Conservation (phyloP, 2,888 invertebrate species). For the Trachelus iudaicus region DNA sequence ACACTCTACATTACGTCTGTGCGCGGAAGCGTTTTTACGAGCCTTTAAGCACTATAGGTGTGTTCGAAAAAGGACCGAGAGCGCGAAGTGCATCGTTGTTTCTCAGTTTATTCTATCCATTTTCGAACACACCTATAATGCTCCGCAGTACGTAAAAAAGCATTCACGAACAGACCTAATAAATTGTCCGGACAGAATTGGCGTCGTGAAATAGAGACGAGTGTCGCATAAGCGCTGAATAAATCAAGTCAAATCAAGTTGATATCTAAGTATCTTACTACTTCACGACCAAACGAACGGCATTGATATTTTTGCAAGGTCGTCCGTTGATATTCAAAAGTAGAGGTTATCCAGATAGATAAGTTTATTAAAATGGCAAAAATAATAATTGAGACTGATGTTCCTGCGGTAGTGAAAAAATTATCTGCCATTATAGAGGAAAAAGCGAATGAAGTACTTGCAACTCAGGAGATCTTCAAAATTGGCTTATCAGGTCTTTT, state of each 20-base stretch:
- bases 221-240: background rate
- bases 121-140: too few relatives aligned
- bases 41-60: too few relatives aligned
- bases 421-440: conserved; percentile 74
- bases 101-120: too few relatives aligned
- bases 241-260: background rate
- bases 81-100: too few relatives aligned
- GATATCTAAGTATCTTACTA: background rate
- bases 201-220: background rate
- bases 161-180: too few relatives aligned
- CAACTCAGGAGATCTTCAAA: conserved; percentile 74
- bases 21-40: too few relatives aligned
- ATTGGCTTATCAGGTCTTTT: conserved; percentile 82
- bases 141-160: too few relatives aligned
- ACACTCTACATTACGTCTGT: too few relatives aligned
- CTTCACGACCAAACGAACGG: background rate
- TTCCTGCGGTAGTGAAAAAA: conserved; percentile 67
- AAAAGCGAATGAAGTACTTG: conserved; percentile 75
- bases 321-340: background rate
- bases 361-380: conserved; percentile 35
- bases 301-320: conserved; percentile 19
- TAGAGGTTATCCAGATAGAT: conserved; percentile 14
- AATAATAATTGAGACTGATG: conserved; percentile 47
- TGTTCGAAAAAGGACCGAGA: too few relatives aligned
- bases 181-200: background rate